Conservation (phyloP, 2,797 vertebrate genomes). For the Hippopotamyrus pictus region DNA sequence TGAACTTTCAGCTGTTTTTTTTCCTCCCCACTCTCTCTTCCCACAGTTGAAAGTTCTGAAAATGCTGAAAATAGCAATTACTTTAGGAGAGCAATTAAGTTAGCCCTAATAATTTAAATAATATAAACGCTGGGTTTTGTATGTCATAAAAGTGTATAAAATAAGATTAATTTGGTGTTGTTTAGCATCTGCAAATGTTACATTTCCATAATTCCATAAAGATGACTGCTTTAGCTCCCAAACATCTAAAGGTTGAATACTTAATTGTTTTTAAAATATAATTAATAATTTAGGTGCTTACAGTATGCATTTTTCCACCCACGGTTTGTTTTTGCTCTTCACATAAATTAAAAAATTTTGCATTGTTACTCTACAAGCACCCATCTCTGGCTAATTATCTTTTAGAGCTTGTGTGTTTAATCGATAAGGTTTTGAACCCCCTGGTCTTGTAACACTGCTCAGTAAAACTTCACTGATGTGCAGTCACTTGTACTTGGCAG, state of each 20-base stretch:
- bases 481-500: neutral
- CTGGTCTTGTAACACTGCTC: neutral
- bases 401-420: neutral
- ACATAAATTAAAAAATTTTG: neutral
- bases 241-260: conserved; percentile 38
- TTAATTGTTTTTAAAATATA: conserved; percentile 28
- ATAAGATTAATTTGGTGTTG: conserved; percentile 31
- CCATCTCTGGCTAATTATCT: neutral
- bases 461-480: neutral
- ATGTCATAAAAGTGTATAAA: conserved; percentile 20
- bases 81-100: neutral
- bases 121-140: conserved; percentile 25
- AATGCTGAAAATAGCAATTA: neutral
- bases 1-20: neutral
- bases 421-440: neutral
- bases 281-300: conserved; percentile 17
- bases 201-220: conserved; percentile 46
- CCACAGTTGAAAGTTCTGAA: neutral
- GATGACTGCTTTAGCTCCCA: conserved; percentile 27
- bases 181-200: conserved; percentile 27
- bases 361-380: neutral
- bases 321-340: neutral
- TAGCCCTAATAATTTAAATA: conserved; percentile 18
- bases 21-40: neutral
- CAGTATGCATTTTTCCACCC: neutral